Evolutionary conservation across 1,140 invertebrate genomes (phyloP), one percentile per base, ranked within the genome.

Genomic region (Amyelois transitella): DNA sequence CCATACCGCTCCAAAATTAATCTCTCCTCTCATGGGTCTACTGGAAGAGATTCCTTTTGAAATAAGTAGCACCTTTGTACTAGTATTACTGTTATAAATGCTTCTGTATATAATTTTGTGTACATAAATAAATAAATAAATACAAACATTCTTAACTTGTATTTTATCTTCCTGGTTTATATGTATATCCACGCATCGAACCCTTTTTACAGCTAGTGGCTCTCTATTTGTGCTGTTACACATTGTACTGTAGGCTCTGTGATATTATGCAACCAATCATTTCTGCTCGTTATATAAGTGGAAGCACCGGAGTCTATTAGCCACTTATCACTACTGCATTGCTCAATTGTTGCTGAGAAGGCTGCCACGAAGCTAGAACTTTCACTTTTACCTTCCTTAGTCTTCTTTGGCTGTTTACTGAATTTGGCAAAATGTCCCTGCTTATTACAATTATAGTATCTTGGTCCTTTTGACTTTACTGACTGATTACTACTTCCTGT

Each of bases 401-500:
- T 22, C 21, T 49, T 58, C 32, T 59, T 21, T 70, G 65, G 21
- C 66, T 54, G 25, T 51, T 52, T 59, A 63, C 66, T 66, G 22
- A 59, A 51, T 55, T 67, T 76, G 18, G 61, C 59, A 5, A 70
- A 32, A 55, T 76, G 73, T 18, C 65, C 70, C 43, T 69, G 64
- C 28, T 71, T 62, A 60, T 69, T 69, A 18, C 70, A 76, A 50
- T 59, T 55, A 54, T 52, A 72, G 49, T 70, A 76, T 25, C 65
- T 55, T 8, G 61, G 61, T 19, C 66, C 59, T 66, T 64, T 62
- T 53, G 58, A n/a, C n/a, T n/a, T n/a, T n/a, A n/a, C n/a, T n/a
- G n/a, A n/a, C n/a, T n/a, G n/a, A n/a, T n/a, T n/a, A n/a, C n/a
- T n/a, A n/a, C n/a, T n/a, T n/a, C n/a, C n/a, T n/a, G n/a, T n/a